Evolutionary conservation across 1,140 invertebrate genomes (phyloP), one percentile per base, ranked within the genome.

Genomic region (Antheraea mylitta): DNA sequence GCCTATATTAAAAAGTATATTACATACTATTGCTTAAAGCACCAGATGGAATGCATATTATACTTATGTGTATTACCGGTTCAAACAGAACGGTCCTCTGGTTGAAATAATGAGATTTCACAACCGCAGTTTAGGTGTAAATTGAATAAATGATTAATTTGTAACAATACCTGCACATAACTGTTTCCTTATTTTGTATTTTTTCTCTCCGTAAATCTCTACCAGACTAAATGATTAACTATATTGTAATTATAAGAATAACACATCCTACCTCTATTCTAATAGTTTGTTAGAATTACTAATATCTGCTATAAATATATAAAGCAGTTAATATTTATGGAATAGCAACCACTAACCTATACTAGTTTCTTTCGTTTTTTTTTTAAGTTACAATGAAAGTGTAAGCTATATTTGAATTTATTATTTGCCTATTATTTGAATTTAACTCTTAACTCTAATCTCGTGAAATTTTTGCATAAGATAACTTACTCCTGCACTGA

Each of bases 381-480:
- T 73, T 71, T 67, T 64, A 60, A 65, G 36, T 60, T 66, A 36
- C 58, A 62, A 69, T 67, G 67, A 73, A 73, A 74, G 61, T 67
- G 30, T 59, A 67, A 65, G 66, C 70, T n/a, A n/a, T n/a, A n/a
- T n/a, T n/a, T n/a, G n/a, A 70, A 66, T 59, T 71, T 53, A 75
- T 71, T 53, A 75, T 67, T 60, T 72, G 7, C 45, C 45, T 53
- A 53, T 71, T 30, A 64, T 66, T 67, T 64, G 73, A 64, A 73
- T 83, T 90, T 93, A 94, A 80, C 93, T 94, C 79, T 94, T 94
- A 83, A 94, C 94, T 88, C 93, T 94, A 85, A 94, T 94, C 86
- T 94, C 93, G 77, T 94, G 93, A 84, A 94, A 93, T 79, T 93
- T 94, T 86, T 94, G 93, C 93, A 94, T 93, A 77, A 94, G 85